Evolutionary conservation across 2,797 vertebrate species (phyloP).

Genomic region (Malacoctenus gilli): DNA sequence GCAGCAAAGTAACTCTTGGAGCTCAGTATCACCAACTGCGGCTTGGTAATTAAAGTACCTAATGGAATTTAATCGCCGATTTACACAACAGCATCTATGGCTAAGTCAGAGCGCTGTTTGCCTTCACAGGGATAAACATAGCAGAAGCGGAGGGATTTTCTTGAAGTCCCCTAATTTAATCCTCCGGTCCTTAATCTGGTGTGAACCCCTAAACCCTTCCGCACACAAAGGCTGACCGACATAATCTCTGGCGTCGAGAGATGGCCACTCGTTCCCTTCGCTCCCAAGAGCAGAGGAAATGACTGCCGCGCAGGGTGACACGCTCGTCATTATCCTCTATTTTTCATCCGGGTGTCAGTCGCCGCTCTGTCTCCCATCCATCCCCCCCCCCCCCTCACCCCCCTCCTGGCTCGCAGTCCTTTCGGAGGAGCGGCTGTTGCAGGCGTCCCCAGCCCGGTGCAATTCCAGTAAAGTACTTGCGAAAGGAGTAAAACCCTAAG

Average conservation of each 20-base stretch:
- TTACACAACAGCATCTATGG: constrained; percentile 37
- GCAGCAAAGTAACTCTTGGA: no score
- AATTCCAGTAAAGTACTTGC: constrained; percentile 13
- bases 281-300: constrained; percentile 30
- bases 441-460: neutral
- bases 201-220: constrained; percentile 77
- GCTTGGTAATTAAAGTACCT: constrained; percentile 56
- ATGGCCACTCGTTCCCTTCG: constrained; percentile 58
- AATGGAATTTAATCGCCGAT: constrained; percentile 54
- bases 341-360: constrained; percentile 39
- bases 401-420: neutral
- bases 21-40: constrained; percentile 11
- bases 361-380: constrained; percentile 27
- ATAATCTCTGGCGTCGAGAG: constrained; percentile 68
- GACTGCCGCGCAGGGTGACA: constrained; percentile 20
- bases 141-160: constrained; percentile 70
- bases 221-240: constrained; percentile 73
- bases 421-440: neutral
- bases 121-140: constrained; percentile 64
- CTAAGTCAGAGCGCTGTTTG: constrained; percentile 64
- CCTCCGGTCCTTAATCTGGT: constrained; percentile 74
- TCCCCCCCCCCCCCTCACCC: constrained; percentile 24
- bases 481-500: neutral
- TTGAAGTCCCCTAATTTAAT: constrained; percentile 81
- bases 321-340: constrained; percentile 31